phyloP scores from a whole-genome alignment of 2,888 invertebrate species.

The Nineta flava region DNA sequence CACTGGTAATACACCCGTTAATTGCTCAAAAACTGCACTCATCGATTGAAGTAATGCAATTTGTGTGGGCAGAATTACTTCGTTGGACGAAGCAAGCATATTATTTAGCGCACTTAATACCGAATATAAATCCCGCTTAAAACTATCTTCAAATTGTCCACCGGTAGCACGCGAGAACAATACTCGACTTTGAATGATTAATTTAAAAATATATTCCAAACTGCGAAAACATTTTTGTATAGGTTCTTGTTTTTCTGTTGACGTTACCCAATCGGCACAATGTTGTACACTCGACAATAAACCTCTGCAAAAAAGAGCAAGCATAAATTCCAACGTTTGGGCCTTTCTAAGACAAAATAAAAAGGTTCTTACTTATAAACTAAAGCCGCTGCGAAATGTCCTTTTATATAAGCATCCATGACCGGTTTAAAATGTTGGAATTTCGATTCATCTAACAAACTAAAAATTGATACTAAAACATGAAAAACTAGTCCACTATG shows the following conservation, averaged over 20 bases:
- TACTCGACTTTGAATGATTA: constrained; percentile 77
- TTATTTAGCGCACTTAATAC: constrained; percentile 66
- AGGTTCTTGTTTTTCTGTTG: constrained; percentile 75
- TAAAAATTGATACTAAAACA: constrained; percentile 83
- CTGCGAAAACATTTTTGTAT: constrained; percentile 83
- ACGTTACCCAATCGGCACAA: constrained; percentile 72
- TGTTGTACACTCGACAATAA: constrained; percentile 78
- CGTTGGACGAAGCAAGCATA: constrained; percentile 54
- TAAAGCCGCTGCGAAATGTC: constrained; percentile 86
- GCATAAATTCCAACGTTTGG: neutral
- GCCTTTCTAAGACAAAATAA: neutral
- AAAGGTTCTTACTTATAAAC: constrained; percentile 84
- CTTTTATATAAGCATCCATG: constrained; percentile 83
- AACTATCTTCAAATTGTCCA: constrained; percentile 78
- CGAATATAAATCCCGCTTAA: constrained; percentile 63
- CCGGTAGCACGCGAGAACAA: constrained; percentile 75
- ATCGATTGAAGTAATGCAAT: constrained; percentile 69
- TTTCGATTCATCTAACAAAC: constrained; percentile 73
- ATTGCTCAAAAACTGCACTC: constrained; percentile 68
- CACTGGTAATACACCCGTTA: constrained; percentile 55
- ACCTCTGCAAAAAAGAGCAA: constrained; percentile 37
- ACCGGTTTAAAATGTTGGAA: constrained; percentile 92
- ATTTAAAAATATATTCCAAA: constrained; percentile 80
- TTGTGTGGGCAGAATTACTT: constrained; percentile 63
- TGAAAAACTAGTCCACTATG: constrained; percentile 86